Evolutionary conservation across 2,797 vertebrate genomes (phyloP).

Genomic region (Fundulus diaphanus): DNA sequence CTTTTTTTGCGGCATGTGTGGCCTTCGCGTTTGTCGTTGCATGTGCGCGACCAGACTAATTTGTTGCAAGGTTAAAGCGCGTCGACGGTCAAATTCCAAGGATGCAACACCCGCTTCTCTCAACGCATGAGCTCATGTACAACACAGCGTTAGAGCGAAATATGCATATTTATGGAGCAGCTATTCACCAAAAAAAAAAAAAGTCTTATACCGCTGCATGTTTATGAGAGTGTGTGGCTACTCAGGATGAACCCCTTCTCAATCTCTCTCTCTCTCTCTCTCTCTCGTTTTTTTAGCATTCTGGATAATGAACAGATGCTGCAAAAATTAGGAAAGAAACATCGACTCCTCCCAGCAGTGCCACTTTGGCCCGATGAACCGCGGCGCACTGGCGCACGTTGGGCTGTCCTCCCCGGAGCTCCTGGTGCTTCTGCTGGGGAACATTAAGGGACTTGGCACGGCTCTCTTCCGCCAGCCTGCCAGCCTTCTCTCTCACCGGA

Average conservation of each 20-base stretch:
- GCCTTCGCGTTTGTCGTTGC: background rate
- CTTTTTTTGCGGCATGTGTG: background rate
- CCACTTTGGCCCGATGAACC: slow-evolving; percentile 81
- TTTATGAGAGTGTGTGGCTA: slow-evolving; percentile 35
- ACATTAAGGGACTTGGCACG: slow-evolving; percentile 84
- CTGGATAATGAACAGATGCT: slow-evolving; percentile 91
- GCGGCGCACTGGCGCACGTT: slow-evolving; percentile 70
- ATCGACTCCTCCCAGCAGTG: slow-evolving; percentile 86
- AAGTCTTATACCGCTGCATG: slow-evolving; percentile 23
- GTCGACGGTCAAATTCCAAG: slow-evolving; percentile 20
- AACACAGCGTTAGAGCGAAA: slow-evolving; percentile 39
- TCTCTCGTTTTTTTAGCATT: slow-evolving; percentile 83
- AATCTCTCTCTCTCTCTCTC: slow-evolving; percentile 46
- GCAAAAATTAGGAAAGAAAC: slow-evolving; percentile 86
- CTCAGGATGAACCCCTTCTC: slow-evolving; percentile 69
- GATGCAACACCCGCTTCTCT: slow-evolving; percentile 34
- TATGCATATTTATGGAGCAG: slow-evolving; percentile 57
- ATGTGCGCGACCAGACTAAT: slow-evolving; percentile 11
- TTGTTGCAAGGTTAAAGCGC: slow-evolving; percentile 34
- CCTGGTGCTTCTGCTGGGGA: slow-evolving; percentile 79
- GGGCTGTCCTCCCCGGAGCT: slow-evolving; percentile 80
- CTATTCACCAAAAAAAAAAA: slow-evolving; percentile 26
- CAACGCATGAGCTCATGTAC: slow-evolving; percentile 37
- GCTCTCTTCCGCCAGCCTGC: slow-evolving; percentile 65
- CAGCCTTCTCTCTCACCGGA: slow-evolving; percentile 64